Conservation (phyloP, 1,140 invertebrate species). For the Drosophila melanogaster region DNA sequence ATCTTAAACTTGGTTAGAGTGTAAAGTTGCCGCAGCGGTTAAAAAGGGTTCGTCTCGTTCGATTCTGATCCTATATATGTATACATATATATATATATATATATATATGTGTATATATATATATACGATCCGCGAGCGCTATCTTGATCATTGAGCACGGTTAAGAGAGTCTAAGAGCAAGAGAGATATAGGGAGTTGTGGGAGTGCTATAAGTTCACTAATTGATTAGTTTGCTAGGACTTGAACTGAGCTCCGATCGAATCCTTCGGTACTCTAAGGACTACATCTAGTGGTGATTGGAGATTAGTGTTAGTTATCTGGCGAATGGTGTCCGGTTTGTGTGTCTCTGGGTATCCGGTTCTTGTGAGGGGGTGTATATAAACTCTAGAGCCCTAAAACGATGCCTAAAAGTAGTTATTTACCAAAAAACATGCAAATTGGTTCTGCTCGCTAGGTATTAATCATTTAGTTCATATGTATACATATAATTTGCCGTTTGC, state of each 20-base stretch:
- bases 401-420: slow-evolving; percentile 70
- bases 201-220: slow-evolving; percentile 79
- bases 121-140: slow-evolving; percentile 35
- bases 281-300: slow-evolving; percentile 22
- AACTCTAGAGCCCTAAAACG: slow-evolving; percentile 79
- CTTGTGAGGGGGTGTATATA: slow-evolving; percentile 40
- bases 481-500: slow-evolving; percentile 62
- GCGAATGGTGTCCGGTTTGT: neutral
- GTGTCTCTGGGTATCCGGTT: neutral
- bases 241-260: slow-evolving; percentile 65
- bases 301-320: slow-evolving; percentile 14
- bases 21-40: slow-evolving; percentile 69
- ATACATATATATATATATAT: slow-evolving; percentile 40
- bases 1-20: slow-evolving; percentile 77
- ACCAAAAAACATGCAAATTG: slow-evolving; percentile 82
- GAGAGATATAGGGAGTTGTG: slow-evolving; percentile 58
- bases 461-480: slow-evolving; percentile 66
- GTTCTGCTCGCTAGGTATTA: slow-evolving; percentile 78
- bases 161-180: slow-evolving; percentile 75
- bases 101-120: slow-evolving; percentile 11
- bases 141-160: slow-evolving; percentile 52
- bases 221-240: slow-evolving; percentile 78
- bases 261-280: slow-evolving; percentile 18
- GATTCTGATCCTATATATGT: slow-evolving; percentile 38
- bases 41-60: slow-evolving; percentile 59